Conservation (phyloP, 2,888 invertebrate species). For the Noctua janthe region DNA sequence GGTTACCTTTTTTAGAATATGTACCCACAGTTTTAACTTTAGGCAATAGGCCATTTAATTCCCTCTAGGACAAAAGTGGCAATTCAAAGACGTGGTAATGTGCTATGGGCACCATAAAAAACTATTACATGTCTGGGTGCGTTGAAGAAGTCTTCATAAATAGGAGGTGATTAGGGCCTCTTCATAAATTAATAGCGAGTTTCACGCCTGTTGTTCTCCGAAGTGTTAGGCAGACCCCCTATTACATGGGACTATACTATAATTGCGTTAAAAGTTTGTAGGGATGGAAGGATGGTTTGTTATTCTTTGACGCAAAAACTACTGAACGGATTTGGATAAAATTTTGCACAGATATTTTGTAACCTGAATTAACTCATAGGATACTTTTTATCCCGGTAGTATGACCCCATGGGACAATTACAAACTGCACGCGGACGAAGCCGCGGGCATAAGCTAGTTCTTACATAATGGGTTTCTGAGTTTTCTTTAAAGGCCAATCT, state of each 20-base stretch:
- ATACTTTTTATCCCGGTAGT: too few relatives aligned
- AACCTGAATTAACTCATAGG: too few relatives aligned
- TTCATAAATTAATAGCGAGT: background rate
- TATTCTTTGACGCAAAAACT: too few relatives aligned
- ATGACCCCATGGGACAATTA: too few relatives aligned
- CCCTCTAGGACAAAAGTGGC: background rate
- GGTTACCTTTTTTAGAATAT: background rate
- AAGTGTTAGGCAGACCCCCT: background rate
- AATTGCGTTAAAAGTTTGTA: too few relatives aligned
- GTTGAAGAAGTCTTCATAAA: background rate
- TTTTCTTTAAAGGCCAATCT: too few relatives aligned
- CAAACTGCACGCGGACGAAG: too few relatives aligned
- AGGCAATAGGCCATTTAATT: background rate
- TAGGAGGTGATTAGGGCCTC: background rate
- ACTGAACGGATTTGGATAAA: too few relatives aligned
- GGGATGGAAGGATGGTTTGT: too few relatives aligned
- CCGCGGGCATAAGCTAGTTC: too few relatives aligned
- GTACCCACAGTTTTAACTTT: background rate
- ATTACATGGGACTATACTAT: background rate
- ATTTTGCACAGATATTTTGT: too few relatives aligned
- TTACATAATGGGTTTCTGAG: too few relatives aligned
- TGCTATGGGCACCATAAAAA: background rate
- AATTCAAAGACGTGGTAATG: constrained; percentile 4
- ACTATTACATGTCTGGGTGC: background rate
- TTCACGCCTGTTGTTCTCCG: background rate